Evolutionary conservation across 2,113 vertebrate genomes (phyloP).

Genomic region (Bombycilla garrulus): DNA sequence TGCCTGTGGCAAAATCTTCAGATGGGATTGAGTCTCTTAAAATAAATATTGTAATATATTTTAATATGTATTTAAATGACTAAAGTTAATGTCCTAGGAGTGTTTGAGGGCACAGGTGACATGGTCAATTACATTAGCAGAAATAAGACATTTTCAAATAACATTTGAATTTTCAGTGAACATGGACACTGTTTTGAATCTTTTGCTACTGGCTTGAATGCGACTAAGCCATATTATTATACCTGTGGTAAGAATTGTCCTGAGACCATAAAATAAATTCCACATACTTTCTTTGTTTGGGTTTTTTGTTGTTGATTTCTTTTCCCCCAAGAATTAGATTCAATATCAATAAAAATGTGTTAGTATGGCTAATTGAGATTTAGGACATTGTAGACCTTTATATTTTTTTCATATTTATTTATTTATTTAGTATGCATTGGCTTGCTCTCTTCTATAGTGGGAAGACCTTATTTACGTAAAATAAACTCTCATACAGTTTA

Average conservation of each 20-base stretch:
- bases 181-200: not conserved
- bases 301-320: not conserved
- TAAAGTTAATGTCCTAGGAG: not conserved
- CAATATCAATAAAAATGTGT: not conserved
- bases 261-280: not conserved
- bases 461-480: not conserved
- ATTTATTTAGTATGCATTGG: not conserved
- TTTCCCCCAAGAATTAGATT: not conserved
- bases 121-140: not conserved
- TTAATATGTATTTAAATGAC: not conserved
- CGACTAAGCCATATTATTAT: not conserved
- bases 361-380: not conserved
- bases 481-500: not conserved
- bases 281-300: not conserved
- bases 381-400: not conserved
- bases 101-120: not conserved
- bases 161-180: not conserved
- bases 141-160: not conserved
- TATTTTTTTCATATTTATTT: not conserved
- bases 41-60: not conserved
- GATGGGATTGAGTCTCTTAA: not conserved
- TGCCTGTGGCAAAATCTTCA: not conserved
- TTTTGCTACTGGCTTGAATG: not conserved
- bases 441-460: not conserved
- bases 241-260: not conserved